Percentiles rank a stretch among this genome's conserved stretches.
phyloP scores from a whole-genome alignment of 2,888 invertebrate genomes.

The Xestia ashworthii region DNA sequence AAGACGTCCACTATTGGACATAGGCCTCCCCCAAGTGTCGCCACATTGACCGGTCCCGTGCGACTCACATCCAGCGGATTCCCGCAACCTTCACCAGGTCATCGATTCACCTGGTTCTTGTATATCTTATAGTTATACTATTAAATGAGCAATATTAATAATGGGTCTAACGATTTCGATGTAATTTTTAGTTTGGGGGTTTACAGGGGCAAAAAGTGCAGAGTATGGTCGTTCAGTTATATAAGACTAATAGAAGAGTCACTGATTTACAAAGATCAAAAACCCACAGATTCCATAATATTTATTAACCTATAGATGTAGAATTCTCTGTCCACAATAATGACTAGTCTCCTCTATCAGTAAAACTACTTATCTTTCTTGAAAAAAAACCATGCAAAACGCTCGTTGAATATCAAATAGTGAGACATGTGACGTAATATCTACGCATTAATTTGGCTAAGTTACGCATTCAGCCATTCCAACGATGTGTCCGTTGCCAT shows the following conservation, averaged over 20 bases:
- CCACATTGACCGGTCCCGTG: no score
- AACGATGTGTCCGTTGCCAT: neutral
- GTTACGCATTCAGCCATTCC: neutral
- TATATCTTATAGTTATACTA: neutral
- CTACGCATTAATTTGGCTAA: neutral
- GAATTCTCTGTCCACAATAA: neutral
- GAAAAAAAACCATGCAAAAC: neutral
- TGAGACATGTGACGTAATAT: neutral
- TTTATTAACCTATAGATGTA: neutral
- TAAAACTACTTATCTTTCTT: neutral
- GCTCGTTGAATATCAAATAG: neutral
- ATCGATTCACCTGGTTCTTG: neutral
- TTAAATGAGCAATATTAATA: neutral
- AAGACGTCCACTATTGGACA: no score
- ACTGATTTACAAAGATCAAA: neutral
- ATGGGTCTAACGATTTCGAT: neutral
- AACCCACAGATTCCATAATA: neutral
- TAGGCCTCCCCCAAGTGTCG: no score
- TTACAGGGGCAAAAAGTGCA: neutral
- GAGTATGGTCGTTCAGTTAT: no score
- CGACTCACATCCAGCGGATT: no score
- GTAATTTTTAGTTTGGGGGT: fast-evolving
- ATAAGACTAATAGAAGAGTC: no score
- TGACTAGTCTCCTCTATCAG: neutral
- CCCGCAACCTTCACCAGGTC: no score